Percentiles rank a stretch among this genome's conserved stretches.
Evolutionary conservation across 2,797 vertebrate species (phyloP).

Genomic region (Neosilurus hyrtlii): DNA sequence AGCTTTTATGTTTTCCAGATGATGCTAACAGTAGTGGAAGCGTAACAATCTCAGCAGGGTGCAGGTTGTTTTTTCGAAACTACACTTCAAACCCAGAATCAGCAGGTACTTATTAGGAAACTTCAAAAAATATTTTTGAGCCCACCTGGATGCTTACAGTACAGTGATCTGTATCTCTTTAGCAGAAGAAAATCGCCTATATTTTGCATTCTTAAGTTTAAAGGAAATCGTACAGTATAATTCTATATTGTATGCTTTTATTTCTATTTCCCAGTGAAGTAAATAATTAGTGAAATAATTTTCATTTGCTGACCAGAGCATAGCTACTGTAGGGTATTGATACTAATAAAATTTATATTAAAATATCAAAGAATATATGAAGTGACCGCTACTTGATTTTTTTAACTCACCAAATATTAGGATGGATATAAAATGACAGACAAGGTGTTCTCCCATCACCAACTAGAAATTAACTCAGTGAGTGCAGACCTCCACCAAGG

Average conservation of each 20-base stretch:
- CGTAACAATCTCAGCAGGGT: conserved; percentile 48
- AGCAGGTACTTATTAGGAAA: neutral
- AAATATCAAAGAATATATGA: neutral
- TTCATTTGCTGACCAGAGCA: neutral
- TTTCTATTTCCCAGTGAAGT: neutral
- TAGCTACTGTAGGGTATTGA: too few relatives aligned
- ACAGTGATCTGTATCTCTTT: neutral
- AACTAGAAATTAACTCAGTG: too few relatives aligned
- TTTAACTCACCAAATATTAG: neutral
- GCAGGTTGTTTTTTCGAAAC: conserved; percentile 45
- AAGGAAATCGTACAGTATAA: too few relatives aligned
- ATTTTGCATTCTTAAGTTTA: neutral
- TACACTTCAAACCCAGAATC: neutral
- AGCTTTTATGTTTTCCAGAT: conserved; percentile 53
- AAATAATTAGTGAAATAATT: neutral
- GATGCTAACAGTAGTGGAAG: conserved; percentile 53
- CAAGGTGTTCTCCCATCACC: neutral
- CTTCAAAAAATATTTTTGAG: neutral
- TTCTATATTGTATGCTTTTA: neutral
- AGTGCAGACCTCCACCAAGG: too few relatives aligned
- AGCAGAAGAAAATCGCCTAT: neutral
- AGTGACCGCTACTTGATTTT: neutral
- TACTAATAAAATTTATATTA: neutral
- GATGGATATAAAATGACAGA: neutral
- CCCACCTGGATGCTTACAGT: conserved; percentile 1